Percentiles rank a stretch among this genome's conserved stretches.
These are phyloP conservation scores for Dasyurus viverrinus DNA, from an alignment of 2,113 vertebrate species.

Conservation along the genomic window DNA sequence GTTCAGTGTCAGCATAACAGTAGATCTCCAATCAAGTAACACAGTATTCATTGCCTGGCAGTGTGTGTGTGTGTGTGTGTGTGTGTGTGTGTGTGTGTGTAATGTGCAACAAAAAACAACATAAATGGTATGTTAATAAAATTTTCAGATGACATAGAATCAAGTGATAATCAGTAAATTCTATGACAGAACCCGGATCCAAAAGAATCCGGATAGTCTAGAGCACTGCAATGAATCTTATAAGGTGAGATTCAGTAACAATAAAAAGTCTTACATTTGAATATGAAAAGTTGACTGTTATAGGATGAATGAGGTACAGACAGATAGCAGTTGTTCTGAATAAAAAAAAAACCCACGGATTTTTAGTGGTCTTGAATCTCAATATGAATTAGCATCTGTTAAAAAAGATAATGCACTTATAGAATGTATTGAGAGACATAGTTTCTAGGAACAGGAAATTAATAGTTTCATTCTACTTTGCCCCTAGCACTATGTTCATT, in stretches of 20 bases:
- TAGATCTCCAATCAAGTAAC: not conserved
- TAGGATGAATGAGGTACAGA: not conserved
- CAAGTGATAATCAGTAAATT: not conserved
- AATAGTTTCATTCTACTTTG: not conserved
- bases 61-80: too few relatives aligned
- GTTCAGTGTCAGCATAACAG: not conserved
- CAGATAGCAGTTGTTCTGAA: not conserved
- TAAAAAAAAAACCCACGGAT: not conserved
- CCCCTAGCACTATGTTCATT: not conserved
- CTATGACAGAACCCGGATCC: not conserved
- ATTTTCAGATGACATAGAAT: not conserved
- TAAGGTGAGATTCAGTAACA: not conserved
- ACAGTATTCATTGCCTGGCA: not conserved
- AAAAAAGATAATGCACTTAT: not conserved
- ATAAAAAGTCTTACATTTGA: not conserved
- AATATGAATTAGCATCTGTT: not conserved
- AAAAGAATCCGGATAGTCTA: not conserved
- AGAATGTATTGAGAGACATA: not conserved
- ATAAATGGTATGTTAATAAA: not conserved
- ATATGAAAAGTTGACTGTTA: not conserved
- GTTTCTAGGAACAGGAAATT: not conserved
- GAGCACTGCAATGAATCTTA: not conserved
- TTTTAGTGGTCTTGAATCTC: not conserved
- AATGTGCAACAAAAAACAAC: not conserved
- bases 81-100: not conserved